Base-by-base conservation (phyloP, 2,797 vertebrate species). In the Peromyscus melanophrys region DNA sequence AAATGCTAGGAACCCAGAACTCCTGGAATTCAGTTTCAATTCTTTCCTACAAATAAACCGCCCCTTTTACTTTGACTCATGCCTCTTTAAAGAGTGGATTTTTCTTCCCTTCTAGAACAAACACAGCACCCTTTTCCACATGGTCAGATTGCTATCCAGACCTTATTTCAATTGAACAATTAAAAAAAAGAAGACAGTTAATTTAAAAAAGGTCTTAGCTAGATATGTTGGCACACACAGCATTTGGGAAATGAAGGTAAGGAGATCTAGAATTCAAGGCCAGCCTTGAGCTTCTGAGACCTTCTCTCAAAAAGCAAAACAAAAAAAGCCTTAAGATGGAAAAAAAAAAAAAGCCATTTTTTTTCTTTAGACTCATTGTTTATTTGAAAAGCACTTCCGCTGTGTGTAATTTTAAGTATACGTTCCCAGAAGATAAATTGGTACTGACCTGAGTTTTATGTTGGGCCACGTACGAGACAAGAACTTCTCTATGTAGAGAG, bases 321-420 rank as follows among this genome's bases (percentile, higher is more conserved):
- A 29, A 55, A 37, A n/a, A 59, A 75, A 49, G 12, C 63, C 71
- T 96, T 89, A 78, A 87, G 40, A 82, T 65, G 69, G 49, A n/a
- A n/a, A 49, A 49, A 37, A 78, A 83, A 7, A 7, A 65, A 84
- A 0, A 29, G 27, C 2, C 11, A 37, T 63, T 96, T 92, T 76
- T 67, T 76, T 67, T 59, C 57, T 78, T 90, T 46, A 86, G 57
- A 89, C 5, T 82, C 63, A 65, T 40, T 90, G 55, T n/a, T 65
- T 81, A 5, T 84, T 75, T 14, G 3, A 57, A 73, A 46, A 69
- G 37, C 52, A 34, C 49, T n/a, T 0, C 55, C 31, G 12, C 78
- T 76, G 89, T 40, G 61, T 46, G 17, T 61, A 55, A 52, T 85
- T 93, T 90, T 31, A 83, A 94, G 69, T 78, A n/a, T 40, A 34